These are phyloP conservation scores for Ficedula albicollis DNA, from an alignment of 2,797 vertebrate genomes.

Conservation along the genomic window DNA sequence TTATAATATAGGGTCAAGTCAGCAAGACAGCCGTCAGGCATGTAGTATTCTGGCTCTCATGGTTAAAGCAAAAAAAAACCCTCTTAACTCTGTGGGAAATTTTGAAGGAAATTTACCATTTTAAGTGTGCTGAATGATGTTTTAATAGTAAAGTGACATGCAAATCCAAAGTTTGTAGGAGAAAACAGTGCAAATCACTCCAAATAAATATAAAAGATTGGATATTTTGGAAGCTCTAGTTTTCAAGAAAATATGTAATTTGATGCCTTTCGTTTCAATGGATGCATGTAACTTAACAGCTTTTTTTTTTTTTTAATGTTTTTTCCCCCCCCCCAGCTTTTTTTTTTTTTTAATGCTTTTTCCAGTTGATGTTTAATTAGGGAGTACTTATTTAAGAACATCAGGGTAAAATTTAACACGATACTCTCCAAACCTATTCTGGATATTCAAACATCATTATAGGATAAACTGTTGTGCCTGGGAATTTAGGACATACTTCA, in stretches of 20 bases:
- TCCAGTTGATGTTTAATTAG: not conserved
- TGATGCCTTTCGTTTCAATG: rapidly evolving
- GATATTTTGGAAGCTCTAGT: not conserved
- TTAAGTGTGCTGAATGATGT: not conserved
- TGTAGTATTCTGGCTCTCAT: not conserved
- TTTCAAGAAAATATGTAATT: not conserved
- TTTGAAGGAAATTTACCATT: not conserved
- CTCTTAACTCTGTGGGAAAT: not conserved
- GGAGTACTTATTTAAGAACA: not conserved
- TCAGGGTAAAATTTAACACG: not conserved
- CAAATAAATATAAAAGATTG: not conserved
- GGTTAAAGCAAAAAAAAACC: not conserved
- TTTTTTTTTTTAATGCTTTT: not conserved
- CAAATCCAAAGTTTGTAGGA: not conserved
- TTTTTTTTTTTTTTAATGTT: no score
- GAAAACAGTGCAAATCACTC: not conserved
- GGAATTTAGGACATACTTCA: not conserved
- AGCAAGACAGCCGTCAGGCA: not conserved
- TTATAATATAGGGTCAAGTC: not conserved
- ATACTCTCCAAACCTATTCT: not conserved
- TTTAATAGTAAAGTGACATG: not conserved
- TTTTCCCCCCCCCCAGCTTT: no score
- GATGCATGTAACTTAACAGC: not conserved
- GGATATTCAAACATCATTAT: not conserved
- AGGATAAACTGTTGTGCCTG: not conserved